These are phyloP conservation scores for Dolichallabes microphthalmus DNA, from an alignment of 2,113 vertebrate genomes.

Conservation along the genomic window DNA sequence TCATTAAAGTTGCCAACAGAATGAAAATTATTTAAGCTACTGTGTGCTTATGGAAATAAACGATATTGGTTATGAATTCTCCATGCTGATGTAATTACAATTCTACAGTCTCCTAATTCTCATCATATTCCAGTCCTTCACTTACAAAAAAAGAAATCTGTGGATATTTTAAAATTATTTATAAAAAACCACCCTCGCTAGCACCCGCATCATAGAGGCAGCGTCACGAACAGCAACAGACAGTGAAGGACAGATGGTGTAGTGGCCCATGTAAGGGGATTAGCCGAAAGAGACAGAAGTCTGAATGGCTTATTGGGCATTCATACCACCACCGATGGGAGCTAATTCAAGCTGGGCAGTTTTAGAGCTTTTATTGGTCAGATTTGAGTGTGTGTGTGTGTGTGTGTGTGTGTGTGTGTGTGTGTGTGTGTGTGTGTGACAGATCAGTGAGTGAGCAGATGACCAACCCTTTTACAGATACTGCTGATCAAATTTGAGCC, in stretches of 20 bases:
- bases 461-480: neutral
- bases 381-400: conserved; percentile 11
- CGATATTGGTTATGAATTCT: neutral
- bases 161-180: neutral
- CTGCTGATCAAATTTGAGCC: neutral
- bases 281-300: conserved; percentile 67
- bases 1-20: neutral
- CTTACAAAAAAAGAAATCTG: too few relatives aligned
- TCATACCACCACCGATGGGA: conserved; percentile 45
- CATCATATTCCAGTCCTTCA: neutral
- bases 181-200: neutral
- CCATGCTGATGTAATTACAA: neutral
- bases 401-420: conserved; percentile 17
- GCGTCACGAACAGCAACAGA: conserved; percentile 20
- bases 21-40: neutral
- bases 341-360: conserved; percentile 37
- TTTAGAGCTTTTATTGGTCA: conserved; percentile 26
- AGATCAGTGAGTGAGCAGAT: neutral
- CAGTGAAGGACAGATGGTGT: conserved; percentile 57
- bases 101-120: neutral
- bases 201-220: neutral
- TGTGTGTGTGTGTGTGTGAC: neutral
- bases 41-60: neutral
- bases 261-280: conserved; percentile 74
- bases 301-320: conserved; percentile 75